Base-by-base conservation (phyloP, 92 coral and sea anemone genomes). In the Blastomussa wellsi region DNA sequence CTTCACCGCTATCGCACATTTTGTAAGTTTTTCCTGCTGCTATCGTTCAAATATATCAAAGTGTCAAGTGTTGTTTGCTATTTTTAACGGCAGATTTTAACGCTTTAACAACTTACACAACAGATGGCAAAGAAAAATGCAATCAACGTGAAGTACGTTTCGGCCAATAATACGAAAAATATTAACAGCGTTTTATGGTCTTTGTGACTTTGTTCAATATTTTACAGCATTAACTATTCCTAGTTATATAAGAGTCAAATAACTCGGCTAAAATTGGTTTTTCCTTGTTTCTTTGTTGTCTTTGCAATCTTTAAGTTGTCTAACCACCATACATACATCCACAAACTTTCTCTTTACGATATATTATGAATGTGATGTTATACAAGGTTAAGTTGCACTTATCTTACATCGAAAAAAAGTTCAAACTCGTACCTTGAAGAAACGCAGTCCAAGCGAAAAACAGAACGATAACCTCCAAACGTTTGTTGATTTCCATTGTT, bases 391-490 rank as follows among this genome's bases (percentile, higher is more conserved):
- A 20, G 36, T 17, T 19, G 37, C 33, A n/a, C 16, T 12, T 76
- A 51, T 42, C 35, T 49, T n/a, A 26, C 10, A 68, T 22, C 5
- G 3, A 22, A 19, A 68, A 38, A 11, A n/a, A n/a, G 6, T 36
- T 26, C 6, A 20, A 60, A 22, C 15, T 19, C 5, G 12, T 36
- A 82, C 86, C 86, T 36, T 33, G 28, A 26, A 82, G 26, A 17
- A 72, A 38, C 38, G 47, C 22, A 13, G 76, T 71, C 78, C 86
- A 51, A 52, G 78, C 19, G 20, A 82, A 48, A 35, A 37, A 24
- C 78, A 82, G 60, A 55, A 31, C 22, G 49, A 72, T 20, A 42
- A 36, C 1, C 31, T 49, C 19, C 36, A 81, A 53, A 24, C 28
- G 24, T 2, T 36, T 5, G 36, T 7, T 4, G 14, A 52, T 28